Evolutionary conservation across 2,113 vertebrate genomes (phyloP).

Genomic region (Tauraco erythrolophus): DNA sequence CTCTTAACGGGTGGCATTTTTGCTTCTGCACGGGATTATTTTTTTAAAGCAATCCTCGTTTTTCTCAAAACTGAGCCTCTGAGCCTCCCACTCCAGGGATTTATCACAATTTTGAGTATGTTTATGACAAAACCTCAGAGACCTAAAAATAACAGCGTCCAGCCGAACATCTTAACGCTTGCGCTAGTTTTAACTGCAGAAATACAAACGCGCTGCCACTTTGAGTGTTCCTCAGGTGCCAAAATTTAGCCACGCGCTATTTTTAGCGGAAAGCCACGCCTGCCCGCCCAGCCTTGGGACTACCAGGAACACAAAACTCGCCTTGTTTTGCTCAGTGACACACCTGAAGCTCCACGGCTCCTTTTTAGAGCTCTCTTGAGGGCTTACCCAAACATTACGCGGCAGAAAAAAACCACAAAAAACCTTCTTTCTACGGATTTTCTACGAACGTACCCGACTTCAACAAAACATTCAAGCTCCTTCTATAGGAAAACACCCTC

Average conservation of each 20-base stretch:
- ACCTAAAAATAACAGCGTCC: background rate
- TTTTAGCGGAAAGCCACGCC: background rate
- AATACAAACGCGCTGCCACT: fast-evolving
- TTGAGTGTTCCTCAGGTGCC: fast-evolving
- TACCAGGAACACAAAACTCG: fast-evolving
- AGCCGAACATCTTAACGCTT: background rate
- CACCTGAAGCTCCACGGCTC: background rate
- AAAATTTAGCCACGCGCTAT: background rate
- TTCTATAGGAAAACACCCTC: fast-evolving
- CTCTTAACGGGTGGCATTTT: background rate
- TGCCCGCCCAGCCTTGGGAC: fast-evolving
- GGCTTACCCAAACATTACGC: no score
- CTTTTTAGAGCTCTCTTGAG: fast-evolving
- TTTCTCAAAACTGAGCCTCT: background rate
- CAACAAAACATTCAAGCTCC: background rate
- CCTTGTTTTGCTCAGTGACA: background rate
- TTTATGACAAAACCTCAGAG: background rate
- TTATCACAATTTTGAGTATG: background rate
- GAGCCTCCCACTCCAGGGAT: background rate
- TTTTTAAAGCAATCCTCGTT: background rate
- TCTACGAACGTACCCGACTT: background rate
- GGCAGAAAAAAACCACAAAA: background rate
- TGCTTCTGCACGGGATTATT: background rate
- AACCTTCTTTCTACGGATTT: background rate
- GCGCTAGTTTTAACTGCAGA: background rate